A percentile compares a stretch with the other conserved stretches of the same genome.
Conservation (phyloP, 2,888 invertebrate genomes). For the Clitarchus hookeri region DNA sequence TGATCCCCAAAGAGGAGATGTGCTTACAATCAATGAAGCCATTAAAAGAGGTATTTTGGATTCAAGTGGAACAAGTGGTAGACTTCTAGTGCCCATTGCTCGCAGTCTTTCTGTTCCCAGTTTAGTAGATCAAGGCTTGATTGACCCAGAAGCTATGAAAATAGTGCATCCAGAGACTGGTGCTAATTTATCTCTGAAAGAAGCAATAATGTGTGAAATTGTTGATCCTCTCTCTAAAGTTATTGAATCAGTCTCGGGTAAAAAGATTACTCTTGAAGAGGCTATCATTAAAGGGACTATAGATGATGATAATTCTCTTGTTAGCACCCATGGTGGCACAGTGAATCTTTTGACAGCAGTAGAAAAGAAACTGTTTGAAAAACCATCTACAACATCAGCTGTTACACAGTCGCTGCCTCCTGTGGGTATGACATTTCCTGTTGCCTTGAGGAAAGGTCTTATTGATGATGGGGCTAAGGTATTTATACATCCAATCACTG, state of each 20-base stretch:
- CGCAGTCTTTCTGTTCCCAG: conserved; percentile 82
- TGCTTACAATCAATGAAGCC: conserved; percentile 81
- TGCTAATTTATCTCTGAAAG: conserved; percentile 72
- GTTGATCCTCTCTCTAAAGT: conserved; percentile 80
- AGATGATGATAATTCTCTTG: conserved; percentile 69
- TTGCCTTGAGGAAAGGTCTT: conserved; percentile 75
- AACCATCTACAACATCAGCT: conserved; percentile 46
- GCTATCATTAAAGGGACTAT: conserved; percentile 74
- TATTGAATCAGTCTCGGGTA: conserved; percentile 63
- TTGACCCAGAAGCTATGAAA: conserved; percentile 72
- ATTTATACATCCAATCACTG: conserved; percentile 74
- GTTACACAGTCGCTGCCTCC: conserved; percentile 68
- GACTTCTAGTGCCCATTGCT: conserved; percentile 77
- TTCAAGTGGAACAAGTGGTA: conserved; percentile 69
- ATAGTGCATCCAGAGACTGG: conserved; percentile 90
- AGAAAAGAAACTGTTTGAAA: conserved; percentile 66
- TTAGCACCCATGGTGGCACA: conserved; percentile 65
- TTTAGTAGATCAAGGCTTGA: conserved; percentile 82
- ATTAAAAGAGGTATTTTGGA: conserved; percentile 81
- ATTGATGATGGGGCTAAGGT: conserved; percentile 69
- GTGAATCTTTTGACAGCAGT: conserved; percentile 74
- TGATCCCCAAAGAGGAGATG: conserved; percentile 82
- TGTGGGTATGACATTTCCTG: conserved; percentile 81
- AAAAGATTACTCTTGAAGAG: conserved; percentile 72
- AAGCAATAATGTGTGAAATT: conserved; percentile 87